A percentile compares a stretch with the other conserved stretches of the same genome.
Evolutionary conservation across 2,113 vertebrate species (phyloP).

Genomic region (Eptesicus fuscus): DNA sequence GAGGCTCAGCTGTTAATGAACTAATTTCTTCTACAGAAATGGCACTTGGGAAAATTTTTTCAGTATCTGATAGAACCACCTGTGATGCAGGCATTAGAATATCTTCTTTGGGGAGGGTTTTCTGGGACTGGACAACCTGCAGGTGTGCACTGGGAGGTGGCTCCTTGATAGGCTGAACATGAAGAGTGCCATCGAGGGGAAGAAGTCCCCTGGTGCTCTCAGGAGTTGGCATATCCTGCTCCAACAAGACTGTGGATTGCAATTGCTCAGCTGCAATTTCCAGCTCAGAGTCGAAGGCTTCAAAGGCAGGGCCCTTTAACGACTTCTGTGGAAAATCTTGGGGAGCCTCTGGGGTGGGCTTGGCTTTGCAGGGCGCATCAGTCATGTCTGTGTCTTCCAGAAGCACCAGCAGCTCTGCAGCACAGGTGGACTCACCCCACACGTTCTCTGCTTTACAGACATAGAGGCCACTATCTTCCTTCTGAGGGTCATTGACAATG

Average conservation of each 20-base stretch:
- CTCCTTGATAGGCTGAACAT: slow-evolving; percentile 76
- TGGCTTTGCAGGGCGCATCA: slow-evolving; percentile 72
- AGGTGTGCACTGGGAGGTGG: slow-evolving; percentile 70
- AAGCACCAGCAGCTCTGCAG: slow-evolving; percentile 84
- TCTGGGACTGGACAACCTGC: slow-evolving; percentile 71
- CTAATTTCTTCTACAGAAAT: slow-evolving; percentile 78
- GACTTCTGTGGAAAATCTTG: slow-evolving; percentile 76
- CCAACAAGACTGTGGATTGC: slow-evolving; percentile 73
- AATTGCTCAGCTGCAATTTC: slow-evolving; percentile 71
- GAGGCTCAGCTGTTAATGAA: slow-evolving; percentile 72
- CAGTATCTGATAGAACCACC: slow-evolving; percentile 75
- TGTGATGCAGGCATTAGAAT: slow-evolving; percentile 70
- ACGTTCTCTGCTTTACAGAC: slow-evolving; percentile 84
- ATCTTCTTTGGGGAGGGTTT: slow-evolving; percentile 83
- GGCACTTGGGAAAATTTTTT: slow-evolving; percentile 74
- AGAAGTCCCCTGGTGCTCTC: slow-evolving; percentile 74
- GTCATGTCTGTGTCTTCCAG: slow-evolving; percentile 70
- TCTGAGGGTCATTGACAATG: slow-evolving; percentile 78
- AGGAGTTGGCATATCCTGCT: slow-evolving; percentile 72
- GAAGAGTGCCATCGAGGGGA: not conserved
- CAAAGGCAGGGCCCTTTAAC: slow-evolving; percentile 77
- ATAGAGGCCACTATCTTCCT: slow-evolving; percentile 85
- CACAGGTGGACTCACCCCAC: slow-evolving; percentile 83
- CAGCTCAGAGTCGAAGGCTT: slow-evolving; percentile 66
- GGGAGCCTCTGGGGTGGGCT: slow-evolving; percentile 65